Evolutionary conservation across 2,797 vertebrate species (phyloP), one percentile per base, ranked within the genome.

Genomic region (Acrossocheilus fasciatus): DNA sequence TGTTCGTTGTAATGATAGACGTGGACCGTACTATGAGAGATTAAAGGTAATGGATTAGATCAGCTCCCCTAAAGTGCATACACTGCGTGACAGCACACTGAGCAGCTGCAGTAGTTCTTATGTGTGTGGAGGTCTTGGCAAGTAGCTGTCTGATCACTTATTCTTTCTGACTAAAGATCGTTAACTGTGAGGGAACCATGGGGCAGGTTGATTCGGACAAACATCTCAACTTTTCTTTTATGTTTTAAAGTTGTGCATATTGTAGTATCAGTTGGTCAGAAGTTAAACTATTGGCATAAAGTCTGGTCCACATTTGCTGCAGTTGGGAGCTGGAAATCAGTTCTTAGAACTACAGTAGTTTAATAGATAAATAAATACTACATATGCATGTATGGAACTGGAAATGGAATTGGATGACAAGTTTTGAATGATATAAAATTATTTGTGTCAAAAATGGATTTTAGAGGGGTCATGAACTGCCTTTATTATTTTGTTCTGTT

Each of bases 31-130:
- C 89, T 90, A 1, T 62, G 86, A 89, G 90, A 94, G 93, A 92
- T 93, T 91, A 90, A 91, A 90, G 87, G 88, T 89, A 93, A 93
- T 93, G 90, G 90, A 85, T 91, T 91, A 88, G 87, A 92, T 92
- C 90, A 89, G 68, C 23, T 45, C 78, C 26, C 85, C 59, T 78
- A 26, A 59, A 78, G 36, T 14, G 12, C 34, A 59, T 50, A 54
- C 50, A 76, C 30, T 54, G 74, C 30, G 17, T 76, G 45, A 66
- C 54, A 18, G 11, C 14, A 66, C 57, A 59, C 15, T 26, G 39
- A 26, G 43, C 14, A 64, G 59, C 30, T 39, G 47, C 50, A 50
- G 73, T 50, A 75, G n/a, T 50, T 50, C 73, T 50, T 75, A 50
- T 34, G 41, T 76, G 17, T 76, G 50, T 39, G 30, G 30, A 39